Base-by-base conservation (phyloP, 2,888 invertebrate species). In the Drosophila heteroneura region DNA sequence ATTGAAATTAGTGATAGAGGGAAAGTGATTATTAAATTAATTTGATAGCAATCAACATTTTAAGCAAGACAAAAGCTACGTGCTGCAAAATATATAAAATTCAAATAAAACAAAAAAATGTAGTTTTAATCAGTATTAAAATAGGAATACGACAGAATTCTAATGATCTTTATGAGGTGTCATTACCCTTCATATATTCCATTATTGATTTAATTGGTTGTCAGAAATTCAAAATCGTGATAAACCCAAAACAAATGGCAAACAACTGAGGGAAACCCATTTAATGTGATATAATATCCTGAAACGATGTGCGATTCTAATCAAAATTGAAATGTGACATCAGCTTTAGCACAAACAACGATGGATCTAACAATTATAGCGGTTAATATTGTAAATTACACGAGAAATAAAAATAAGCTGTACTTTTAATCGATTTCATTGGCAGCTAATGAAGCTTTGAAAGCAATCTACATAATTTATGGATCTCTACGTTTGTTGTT, bases 381-480 rank as follows among this genome's bases (percentile, higher is more conserved):
- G 64, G 30, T 49, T 28, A 28, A 52, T 28, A 30, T 30, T 51
- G 51, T 30, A n/a, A 30, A 35, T 6, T 39, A 30, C 16, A 30
- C 28, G 5, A 26, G 10, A 41, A 39, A 39, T 28, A 12, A 14
- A 14, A 52, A 67, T 54, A 14, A 51, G 41, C 22, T 9, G 53
- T 41, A 32, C 58, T 49, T 35, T 52, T 57, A 47, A 63, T 52
- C 32, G 56, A 33, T 35, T 60, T 30, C 44, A 58, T 49, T 72
- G 16, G 32, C 32, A 26, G 66, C 65, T 76, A 76, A 82, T 76
- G 79, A 82, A 82, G 71, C 74, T 68, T 68, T 35, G 61, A 62
- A 44, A 65, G 64, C 64, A 69, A 69, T 74, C 60, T 56, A 61
- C 12, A 63, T 81, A 79, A 86, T 79, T 83, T 83, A 85, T 79